Percentiles rank a stretch among this genome's conserved stretches.
phyloP scores from a whole-genome alignment of 1,140 invertebrate species.

The Frieseomelitta varia region DNA sequence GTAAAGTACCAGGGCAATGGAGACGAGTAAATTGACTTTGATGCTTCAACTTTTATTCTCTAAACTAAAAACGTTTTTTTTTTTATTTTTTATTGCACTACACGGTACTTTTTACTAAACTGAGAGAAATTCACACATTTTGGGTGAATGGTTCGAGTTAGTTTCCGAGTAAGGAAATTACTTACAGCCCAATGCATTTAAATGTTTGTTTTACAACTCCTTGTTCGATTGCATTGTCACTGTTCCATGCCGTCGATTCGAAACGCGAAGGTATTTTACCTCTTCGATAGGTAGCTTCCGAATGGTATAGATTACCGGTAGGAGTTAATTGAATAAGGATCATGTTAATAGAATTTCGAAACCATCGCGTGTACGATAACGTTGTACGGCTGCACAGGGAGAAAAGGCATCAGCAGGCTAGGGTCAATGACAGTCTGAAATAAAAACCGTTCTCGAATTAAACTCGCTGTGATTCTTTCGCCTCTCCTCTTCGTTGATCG shows the following conservation, averaged over 20 bases:
- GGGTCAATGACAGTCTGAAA: conserved; percentile 57
- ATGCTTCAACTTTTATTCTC: neutral
- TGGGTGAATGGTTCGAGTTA: neutral
- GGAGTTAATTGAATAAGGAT: conserved; percentile 65
- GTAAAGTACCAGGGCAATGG: neutral
- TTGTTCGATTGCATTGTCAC: neutral
- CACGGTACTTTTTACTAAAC: neutral
- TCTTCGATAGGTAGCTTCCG: neutral
- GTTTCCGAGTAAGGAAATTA: neutral
- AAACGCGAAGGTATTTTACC: conserved; percentile 2
- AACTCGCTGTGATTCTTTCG: neutral
- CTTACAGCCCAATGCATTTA: neutral
- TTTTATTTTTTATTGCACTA: neutral
- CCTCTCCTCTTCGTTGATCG: no score
- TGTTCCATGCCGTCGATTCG: neutral
- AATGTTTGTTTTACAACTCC: neutral
- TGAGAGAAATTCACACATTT: no score
- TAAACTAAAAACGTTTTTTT: neutral
- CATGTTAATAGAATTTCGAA: conserved; percentile 60
- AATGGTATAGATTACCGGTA: conserved; percentile 21
- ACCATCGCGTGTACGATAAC: conserved; percentile 46
- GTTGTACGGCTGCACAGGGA: conserved; percentile 64
- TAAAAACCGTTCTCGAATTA: conserved; percentile 43
- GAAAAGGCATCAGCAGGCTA: conserved; percentile 3
- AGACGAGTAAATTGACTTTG: neutral